These are phyloP conservation scores for Prunella strophiata DNA, from an alignment of 2,797 vertebrate genomes.

Conservation along the genomic window DNA sequence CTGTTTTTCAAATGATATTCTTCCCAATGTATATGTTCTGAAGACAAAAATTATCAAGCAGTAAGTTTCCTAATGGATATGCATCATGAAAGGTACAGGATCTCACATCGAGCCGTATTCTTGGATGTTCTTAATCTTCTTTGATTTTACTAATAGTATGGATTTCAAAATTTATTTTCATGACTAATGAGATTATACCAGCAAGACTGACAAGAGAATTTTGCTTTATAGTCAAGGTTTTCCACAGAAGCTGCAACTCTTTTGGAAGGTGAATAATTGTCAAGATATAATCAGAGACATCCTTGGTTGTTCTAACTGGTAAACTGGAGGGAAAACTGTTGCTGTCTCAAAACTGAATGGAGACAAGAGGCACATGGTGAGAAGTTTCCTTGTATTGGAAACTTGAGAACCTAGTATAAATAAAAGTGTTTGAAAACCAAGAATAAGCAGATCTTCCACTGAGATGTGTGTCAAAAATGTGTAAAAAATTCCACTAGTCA, in stretches of 20 bases:
- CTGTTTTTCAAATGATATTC: not conserved
- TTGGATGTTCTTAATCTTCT: not conserved
- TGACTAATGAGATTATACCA: not conserved
- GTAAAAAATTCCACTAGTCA: not conserved
- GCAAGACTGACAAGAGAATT: not conserved
- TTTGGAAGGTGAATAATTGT: not conserved
- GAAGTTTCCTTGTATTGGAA: not conserved
- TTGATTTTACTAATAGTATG: not conserved
- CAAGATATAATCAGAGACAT: not conserved
- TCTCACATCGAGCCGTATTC: not conserved
- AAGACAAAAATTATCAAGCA: not conserved
- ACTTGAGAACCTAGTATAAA: not conserved
- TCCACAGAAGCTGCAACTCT: not conserved
- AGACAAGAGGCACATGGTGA: not conserved
- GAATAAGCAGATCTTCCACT: not conserved
- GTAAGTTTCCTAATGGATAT: not conserved
- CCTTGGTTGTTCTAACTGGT: not conserved
- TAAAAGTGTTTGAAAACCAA: not conserved
- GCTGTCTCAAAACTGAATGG: not conserved
- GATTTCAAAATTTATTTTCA: not conserved
- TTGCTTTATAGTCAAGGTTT: not conserved
- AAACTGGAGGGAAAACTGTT: not conserved
- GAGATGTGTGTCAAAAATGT: accelerated
- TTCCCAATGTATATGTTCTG: not conserved
- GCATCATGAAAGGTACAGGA: not conserved